Base-by-base conservation (phyloP, 92 coral and sea anemone genomes). In the Siderastrea radians region DNA sequence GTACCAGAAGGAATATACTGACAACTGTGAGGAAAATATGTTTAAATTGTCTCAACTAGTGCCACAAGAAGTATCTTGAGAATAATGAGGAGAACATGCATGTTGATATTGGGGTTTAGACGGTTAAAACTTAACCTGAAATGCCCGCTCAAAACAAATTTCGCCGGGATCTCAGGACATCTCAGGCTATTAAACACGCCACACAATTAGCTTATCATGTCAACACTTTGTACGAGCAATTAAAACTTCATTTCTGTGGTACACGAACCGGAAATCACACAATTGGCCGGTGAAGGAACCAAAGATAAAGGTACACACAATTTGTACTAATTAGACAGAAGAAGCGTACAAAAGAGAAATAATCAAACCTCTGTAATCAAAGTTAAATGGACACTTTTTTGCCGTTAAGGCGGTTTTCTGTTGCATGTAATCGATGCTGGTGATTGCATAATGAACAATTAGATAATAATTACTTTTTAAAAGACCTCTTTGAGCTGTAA, bases 171-270 rank as follows among this genome's bases (percentile, higher is more conserved):
- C 5, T 1, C 3, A 4, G 57, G 57, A 10, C 57, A 53, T 53
- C n/a, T 67, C 43, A 4, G 43, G 55, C 0, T 17, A 13, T 12
- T 49, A 54, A 68, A 54, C 45, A 72, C 17, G 54, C 67, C 13
- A 67, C 55, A 45, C 76, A 69, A 68, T 81, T 81, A 17, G 77
- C 63, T 55, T 17, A 68, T 69, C 15, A 69, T 54, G 77, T 81
- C 85, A 81, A 81, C 65, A 81, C 55, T 68, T 81, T 53, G 85
- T 6, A 69, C 43, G 66, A 68, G 50, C 54, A 81, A 81, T 81
- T 81, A 68, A 68, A 52, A 81, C 52, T 81, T 81, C 77, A 81
- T 81, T 81, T 68, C 49, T 26, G 62, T 58, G 15, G 73, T 69
- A 53, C 54, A 0, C 55, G 12, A 49, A 53, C 85, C 85, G 85